Conservation (phyloP, 2,888 invertebrate genomes). For the Neoitamus cyanurus region DNA sequence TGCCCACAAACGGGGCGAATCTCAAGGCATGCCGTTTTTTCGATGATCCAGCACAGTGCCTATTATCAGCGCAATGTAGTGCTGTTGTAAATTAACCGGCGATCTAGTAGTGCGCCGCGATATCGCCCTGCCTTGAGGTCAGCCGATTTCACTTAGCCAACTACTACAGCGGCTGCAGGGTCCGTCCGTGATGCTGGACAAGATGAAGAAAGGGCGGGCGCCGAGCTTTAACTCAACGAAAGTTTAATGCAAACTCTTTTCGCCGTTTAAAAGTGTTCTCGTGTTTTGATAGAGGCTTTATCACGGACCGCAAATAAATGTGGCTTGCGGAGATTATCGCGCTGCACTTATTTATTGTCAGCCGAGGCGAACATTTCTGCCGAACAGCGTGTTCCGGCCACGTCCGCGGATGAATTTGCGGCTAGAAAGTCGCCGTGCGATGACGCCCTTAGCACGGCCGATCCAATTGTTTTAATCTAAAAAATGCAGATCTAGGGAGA, state of each 20-base stretch:
- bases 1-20: constrained; percentile 9
- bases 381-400: not conserved
- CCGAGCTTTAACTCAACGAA: constrained; percentile 23
- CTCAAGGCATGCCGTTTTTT: not conserved
- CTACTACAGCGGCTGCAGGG: not conserved
- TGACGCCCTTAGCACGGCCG: not conserved
- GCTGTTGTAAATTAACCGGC: constrained; percentile 30
- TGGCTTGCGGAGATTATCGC: constrained; percentile 25
- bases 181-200: not conserved
- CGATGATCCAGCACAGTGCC: not conserved
- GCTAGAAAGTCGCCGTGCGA: not conserved
- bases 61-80: not conserved
- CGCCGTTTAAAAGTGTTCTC: constrained; percentile 35
- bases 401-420: not conserved
- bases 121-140: constrained; percentile 13
- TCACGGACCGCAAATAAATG: constrained; percentile 26
- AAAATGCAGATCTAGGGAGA: not conserved
- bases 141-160: not conserved
- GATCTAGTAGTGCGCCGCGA: constrained; percentile 22
- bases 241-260: constrained; percentile 31
- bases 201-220: constrained; percentile 8
- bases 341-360: constrained; percentile 26
- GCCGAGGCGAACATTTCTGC: not conserved
- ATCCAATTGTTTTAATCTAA: not conserved
- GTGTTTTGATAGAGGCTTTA: constrained; percentile 29